These are phyloP conservation scores for Flabesymbios commensalis DNA, from an alignment of 2,888 invertebrate species.

Conservation along the genomic window DNA sequence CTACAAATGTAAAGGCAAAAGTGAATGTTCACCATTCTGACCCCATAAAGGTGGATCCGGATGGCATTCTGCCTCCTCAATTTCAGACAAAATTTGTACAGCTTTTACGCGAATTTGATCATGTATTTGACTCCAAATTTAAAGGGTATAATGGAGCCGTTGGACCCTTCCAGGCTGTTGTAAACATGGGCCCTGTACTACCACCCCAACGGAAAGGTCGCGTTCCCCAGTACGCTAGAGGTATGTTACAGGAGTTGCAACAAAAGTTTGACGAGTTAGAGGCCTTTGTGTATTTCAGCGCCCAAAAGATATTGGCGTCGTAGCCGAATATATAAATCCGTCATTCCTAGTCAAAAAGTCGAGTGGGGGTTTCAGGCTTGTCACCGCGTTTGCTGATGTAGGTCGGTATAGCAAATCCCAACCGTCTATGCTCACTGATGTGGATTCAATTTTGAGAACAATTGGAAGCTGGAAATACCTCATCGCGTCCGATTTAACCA, in stretches of 20 bases:
- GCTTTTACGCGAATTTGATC: slow-evolving; percentile 18
- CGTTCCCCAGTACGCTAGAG: slow-evolving; percentile 33
- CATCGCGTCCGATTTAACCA: slow-evolving; percentile 21
- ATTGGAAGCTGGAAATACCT: slow-evolving; percentile 24
- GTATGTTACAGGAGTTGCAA: slow-evolving; percentile 33
- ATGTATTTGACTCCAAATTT: slow-evolving; percentile 28
- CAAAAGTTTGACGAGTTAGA: slow-evolving; percentile 38
- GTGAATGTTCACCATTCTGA: no score
- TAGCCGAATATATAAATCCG: slow-evolving; percentile 38
- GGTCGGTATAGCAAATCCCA: slow-evolving; percentile 12
- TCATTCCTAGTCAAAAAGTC: slow-evolving; percentile 36
- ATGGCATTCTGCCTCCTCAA: slow-evolving; percentile 11
- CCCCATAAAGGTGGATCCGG: slow-evolving; percentile 22
- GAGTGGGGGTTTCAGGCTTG: not conserved
- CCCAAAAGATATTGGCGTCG: slow-evolving; percentile 29
- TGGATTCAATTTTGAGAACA: slow-evolving; percentile 24
- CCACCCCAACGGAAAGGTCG: slow-evolving; percentile 39
- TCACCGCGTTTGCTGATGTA: not conserved
- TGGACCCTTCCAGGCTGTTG: slow-evolving; percentile 32
- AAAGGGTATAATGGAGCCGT: slow-evolving; percentile 33
- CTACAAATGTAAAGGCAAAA: no score
- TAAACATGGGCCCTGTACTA: slow-evolving; percentile 39
- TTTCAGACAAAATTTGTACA: slow-evolving; percentile 9
- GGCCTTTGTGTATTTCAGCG: slow-evolving; percentile 25
- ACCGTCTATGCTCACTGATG: not conserved